Evolutionary conservation across 2,888 invertebrate genomes (phyloP), one percentile per base, ranked within the genome.

Genomic region (Oscheius myriophilus): DNA sequence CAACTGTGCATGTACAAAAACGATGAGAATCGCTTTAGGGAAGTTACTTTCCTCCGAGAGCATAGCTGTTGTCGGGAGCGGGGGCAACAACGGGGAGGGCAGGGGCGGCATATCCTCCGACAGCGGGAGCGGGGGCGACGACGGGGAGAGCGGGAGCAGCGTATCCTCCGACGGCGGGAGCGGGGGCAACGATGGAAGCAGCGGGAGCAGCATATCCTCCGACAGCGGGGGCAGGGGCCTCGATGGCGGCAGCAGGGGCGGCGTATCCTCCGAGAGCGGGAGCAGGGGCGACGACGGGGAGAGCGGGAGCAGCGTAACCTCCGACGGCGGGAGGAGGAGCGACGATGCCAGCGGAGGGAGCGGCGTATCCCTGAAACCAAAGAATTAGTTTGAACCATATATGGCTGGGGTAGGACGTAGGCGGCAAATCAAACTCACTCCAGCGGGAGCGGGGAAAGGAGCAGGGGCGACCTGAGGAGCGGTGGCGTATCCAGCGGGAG

Each of bases 221-320:
- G 18, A 23, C 21, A 49, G 61, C 61, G 43, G 42, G 58, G 57
- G 25, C 25, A 33, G 46, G 49, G 26, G 49, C 57, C 9, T 11
- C 42, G 23, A 57, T 23, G 12, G 58, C 33, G 33, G 33, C 43
- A 42, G 58, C 42, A 9, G 49, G 49, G 18, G 49, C 49, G 67
- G 71, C 70, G 52, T 26, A 66, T 51, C 69, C 64, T 23, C 67
- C 63, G 57, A 70, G 18, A 49, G 41, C n/a, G 25, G 43, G n/a
- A 23, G 58, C 43, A 23, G 49, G 49, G 25, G 58, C 67, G n/a
- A 42, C 23, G 41, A 41, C 18, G 25, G 51, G 58, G 65, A 69
- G 71, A 61, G 58, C 63, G 51, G 59, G 61, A 42, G 69, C 69
- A 53, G 71, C 74, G 43, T 59, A 59, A 16, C 25, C 59, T 23